Conservation (phyloP, 2,797 vertebrate genomes). For the Mergus octosetaceus region DNA sequence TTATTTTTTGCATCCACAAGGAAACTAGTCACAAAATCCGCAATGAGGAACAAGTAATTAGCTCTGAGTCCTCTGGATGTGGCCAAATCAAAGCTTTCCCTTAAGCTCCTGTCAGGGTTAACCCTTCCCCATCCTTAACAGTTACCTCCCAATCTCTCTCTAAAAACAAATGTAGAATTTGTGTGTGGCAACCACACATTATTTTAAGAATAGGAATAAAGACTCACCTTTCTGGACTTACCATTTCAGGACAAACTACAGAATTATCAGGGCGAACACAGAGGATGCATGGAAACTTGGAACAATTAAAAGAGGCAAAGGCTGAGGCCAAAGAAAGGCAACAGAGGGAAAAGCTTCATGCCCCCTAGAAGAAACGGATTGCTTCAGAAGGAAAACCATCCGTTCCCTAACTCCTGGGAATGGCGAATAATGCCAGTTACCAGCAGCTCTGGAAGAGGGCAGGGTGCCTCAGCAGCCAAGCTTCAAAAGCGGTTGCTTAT, state of each 20-base stretch:
- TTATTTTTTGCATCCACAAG: background rate
- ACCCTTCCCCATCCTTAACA: background rate
- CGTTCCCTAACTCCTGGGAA: background rate
- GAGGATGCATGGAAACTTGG: background rate
- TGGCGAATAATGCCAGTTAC: background rate
- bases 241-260: background rate
- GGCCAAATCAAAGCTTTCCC: background rate
- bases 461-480: background rate
- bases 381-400: background rate
- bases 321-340: background rate
- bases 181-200: fast-evolving
- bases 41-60: background rate
- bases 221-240: background rate
- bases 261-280: background rate
- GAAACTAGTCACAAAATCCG: background rate
- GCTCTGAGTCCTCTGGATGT: background rate
- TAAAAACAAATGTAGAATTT: background rate
- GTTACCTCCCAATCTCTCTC: background rate
- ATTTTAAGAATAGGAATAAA: background rate
- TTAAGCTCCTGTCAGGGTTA: background rate
- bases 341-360: background rate
- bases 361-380: background rate
- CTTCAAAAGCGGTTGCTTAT: fast-evolving
- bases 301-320: too few species aligned
- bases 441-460: background rate